Percentiles rank a stretch among this genome's conserved stretches.
These are phyloP conservation scores for Latrodectus hesperus DNA, from an alignment of 2,888 invertebrate genomes.

Conservation along the genomic window DNA sequence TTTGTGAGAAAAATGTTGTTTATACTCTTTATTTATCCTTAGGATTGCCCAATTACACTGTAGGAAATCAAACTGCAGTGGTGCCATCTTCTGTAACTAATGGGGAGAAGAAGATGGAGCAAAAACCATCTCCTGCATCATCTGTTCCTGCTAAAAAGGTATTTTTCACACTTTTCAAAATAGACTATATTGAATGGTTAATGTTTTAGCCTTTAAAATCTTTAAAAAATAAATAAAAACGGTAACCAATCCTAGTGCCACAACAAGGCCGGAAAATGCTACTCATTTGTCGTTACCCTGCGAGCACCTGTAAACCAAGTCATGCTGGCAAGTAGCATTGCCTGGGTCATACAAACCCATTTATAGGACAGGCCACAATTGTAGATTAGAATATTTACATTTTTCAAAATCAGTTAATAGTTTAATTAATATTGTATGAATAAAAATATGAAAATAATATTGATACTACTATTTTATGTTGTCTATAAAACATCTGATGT, in stretches of 20 bases:
- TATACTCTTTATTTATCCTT: neutral
- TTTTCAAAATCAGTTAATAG: neutral
- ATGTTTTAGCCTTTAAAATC: too few species aligned
- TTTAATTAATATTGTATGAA: neutral
- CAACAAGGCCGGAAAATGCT: too few species aligned
- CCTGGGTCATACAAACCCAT: too few species aligned
- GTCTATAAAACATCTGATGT: neutral
- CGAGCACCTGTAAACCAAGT: too few species aligned
- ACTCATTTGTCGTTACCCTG: too few species aligned
- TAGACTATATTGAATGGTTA: too few species aligned
- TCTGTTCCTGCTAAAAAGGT: slow-evolving; percentile 60
- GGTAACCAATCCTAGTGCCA: too few species aligned
- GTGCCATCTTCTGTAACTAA: slow-evolving; percentile 53
- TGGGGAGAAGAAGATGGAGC: slow-evolving; percentile 68
- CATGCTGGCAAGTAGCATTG: too few species aligned
- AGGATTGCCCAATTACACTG: slow-evolving; percentile 66
- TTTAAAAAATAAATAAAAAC: too few species aligned
- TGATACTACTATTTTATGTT: neutral
- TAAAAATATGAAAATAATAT: neutral
- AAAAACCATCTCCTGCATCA: slow-evolving; percentile 60
- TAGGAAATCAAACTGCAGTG: slow-evolving; percentile 52
- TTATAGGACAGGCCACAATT: neutral
- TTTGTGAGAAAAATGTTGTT: neutral
- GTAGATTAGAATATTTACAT: neutral
- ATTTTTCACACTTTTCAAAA: neutral